phyloP scores from a whole-genome alignment of 2,888 invertebrate species.

The Cynaeus angustus region DNA sequence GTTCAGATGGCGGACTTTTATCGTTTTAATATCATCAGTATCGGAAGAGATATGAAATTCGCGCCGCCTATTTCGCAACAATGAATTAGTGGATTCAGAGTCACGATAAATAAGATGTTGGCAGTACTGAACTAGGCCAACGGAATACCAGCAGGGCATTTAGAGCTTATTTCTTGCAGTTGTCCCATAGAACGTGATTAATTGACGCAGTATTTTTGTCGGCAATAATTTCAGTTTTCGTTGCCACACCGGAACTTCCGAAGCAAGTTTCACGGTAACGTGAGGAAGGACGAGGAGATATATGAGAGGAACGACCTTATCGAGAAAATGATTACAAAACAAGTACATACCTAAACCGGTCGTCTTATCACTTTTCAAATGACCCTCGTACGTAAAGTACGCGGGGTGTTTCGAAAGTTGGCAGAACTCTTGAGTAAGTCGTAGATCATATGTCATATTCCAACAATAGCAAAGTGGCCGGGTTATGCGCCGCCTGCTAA shows the following conservation, averaged over 20 bases:
- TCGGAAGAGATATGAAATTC: slow-evolving; percentile 36
- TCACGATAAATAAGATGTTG: slow-evolving; percentile 39
- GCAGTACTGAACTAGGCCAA: slow-evolving; percentile 35
- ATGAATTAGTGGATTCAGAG: slow-evolving; percentile 38
- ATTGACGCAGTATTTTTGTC: slow-evolving; percentile 66
- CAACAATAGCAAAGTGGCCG: slow-evolving; percentile 59
- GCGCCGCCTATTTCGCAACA: slow-evolving; percentile 9
- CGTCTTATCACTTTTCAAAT: too few relatives aligned
- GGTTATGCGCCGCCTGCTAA: slow-evolving; percentile 66
- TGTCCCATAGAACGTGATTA: slow-evolving; percentile 66
- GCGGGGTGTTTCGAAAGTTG: too few relatives aligned
- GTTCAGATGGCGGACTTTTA: slow-evolving; percentile 39
- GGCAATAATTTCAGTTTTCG: slow-evolving; percentile 68
- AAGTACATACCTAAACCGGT: too few relatives aligned
- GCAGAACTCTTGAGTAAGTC: slow-evolving; percentile 49
- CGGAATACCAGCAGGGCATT: slow-evolving; percentile 53
- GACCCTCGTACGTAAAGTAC: too few relatives aligned
- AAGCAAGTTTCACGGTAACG: slow-evolving; percentile 63
- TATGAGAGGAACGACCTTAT: slow-evolving; percentile 39
- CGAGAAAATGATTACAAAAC: too few relatives aligned
- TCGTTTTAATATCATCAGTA: slow-evolving; percentile 45
- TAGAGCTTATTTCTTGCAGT: slow-evolving; percentile 63
- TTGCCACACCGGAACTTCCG: slow-evolving; percentile 68
- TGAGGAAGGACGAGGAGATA: slow-evolving; percentile 41
- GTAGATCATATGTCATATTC: slow-evolving; percentile 65